Evolutionary conservation across 2,113 vertebrate species (phyloP), one percentile per base, ranked within the genome.

Genomic region (Bubalus kerabau): DNA sequence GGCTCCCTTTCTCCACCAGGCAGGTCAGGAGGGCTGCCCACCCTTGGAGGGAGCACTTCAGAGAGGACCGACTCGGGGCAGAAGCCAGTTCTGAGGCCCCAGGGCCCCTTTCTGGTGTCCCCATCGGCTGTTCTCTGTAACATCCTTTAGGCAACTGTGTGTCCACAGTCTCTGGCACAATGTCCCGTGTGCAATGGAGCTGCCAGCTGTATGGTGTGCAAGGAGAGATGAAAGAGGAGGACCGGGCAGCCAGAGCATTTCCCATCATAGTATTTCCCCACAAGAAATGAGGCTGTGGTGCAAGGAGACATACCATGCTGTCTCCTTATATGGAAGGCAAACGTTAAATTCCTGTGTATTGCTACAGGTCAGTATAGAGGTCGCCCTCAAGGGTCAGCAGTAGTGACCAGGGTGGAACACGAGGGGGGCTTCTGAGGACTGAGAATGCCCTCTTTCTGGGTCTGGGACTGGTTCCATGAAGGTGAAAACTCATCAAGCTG

Each of bases 161-260:
- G 64, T 54, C 67, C 95, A 88, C 82, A 84, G 57, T 5, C 46
- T 80, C 93, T 87, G 95, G 92, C 92, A 80, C 62, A 64, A 97
- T 21, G 80, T 43, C 67, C 60, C 40, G 0, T 62, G 86, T 87
- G 83, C 67, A 85, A 88, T 26, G 50, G 17, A 76, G 17, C 56
- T 85, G 67, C 57, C 15, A 2, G 40, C 13, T 30, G 28, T 46
- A 30, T 19, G 43, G 5, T 59, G 48, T 89, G 36, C 78, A 80
- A 87, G 56, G 59, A 87, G 0, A 57, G 54, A 52, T 2, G 9
- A 54, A 83, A 94, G 64, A 46, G 78, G 28, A 36, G 48, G 52
- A 78, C 56, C 30, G 11, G 24, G 43, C 46, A 23, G 74, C 90
- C 71, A 43, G 43, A 36, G n/a, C 13, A 60, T n/a, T 76, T 54